A percentile compares a stretch with the other conserved stretches of the same genome.
Evolutionary conservation across 2,888 invertebrate species (phyloP).

Genomic region (Lasius platythorax): DNA sequence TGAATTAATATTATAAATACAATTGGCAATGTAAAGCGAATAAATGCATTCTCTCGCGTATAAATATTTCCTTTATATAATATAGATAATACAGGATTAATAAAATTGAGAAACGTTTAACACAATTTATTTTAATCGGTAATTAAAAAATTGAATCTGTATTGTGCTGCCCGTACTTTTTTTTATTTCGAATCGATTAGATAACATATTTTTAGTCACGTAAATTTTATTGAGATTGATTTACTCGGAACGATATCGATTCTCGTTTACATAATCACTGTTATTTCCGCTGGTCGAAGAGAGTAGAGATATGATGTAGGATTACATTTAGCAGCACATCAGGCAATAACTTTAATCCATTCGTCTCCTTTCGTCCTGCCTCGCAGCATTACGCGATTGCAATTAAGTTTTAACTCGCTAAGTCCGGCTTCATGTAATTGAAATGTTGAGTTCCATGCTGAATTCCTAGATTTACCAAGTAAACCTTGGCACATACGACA

Average conservation of each 20-base stretch:
- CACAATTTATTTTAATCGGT: neutral
- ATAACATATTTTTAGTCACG: neutral
- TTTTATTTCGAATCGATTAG: neutral
- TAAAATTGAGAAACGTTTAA: neutral
- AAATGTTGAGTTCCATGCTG: conserved; percentile 66
- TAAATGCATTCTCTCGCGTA: neutral
- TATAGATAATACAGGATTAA: neutral
- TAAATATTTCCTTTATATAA: conserved; percentile 26
- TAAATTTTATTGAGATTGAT: conserved; percentile 16
- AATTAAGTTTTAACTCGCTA: conserved; percentile 71
- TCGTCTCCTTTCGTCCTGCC: conserved; percentile 2
- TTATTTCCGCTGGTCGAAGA: conserved; percentile 46
- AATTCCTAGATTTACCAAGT: conserved; percentile 2
- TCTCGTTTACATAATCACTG: conserved; percentile 28
- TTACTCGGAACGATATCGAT: neutral
- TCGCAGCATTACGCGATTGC: conserved; percentile 62
- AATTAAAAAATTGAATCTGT: neutral
- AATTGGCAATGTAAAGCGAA: conserved; percentile 18
- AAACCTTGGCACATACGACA: conserved; percentile 1
- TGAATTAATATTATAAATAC: conserved; percentile 48
- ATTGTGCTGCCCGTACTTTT: neutral
- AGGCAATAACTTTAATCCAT: conserved; percentile 61
- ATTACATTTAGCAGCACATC: conserved; percentile 54
- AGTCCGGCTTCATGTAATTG: conserved; percentile 70
- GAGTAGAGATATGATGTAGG: conserved; percentile 36